Conservation (phyloP, 2,113 vertebrate genomes). For the Acinonyx jubatus region DNA sequence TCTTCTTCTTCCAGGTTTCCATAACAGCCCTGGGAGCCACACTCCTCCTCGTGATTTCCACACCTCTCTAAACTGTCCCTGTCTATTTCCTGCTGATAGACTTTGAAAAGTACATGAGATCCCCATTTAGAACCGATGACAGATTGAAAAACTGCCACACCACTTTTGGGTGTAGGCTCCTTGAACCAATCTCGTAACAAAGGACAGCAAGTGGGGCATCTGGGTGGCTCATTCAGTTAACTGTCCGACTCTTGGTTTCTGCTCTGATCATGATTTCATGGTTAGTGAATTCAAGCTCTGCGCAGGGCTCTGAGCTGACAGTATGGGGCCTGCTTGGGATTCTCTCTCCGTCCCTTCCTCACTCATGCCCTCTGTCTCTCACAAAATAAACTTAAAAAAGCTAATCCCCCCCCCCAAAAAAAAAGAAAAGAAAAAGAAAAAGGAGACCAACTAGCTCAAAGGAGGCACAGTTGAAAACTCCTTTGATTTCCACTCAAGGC, state of each 20-base stretch:
- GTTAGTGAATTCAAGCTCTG: too few species aligned
- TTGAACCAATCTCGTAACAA: not conserved
- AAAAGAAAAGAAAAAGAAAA: too few species aligned
- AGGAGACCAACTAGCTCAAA: not conserved
- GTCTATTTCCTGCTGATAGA: slow-evolving; percentile 8
- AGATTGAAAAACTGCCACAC: not conserved
- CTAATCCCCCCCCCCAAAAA: too few species aligned
- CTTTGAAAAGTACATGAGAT: not conserved
- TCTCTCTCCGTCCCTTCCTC: too few species aligned
- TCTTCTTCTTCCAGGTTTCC: not conserved
- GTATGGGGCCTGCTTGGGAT: too few species aligned
- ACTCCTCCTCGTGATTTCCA: not conserved
- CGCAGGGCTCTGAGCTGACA: too few species aligned
- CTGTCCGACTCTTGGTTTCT: too few species aligned
- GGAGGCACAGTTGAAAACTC: not conserved
- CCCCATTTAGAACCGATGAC: not conserved
- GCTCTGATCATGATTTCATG: too few species aligned
- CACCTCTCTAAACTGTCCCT: not conserved
- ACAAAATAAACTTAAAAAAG: too few species aligned
- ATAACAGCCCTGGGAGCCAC: not conserved
- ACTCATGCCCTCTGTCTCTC: too few species aligned
- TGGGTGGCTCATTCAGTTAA: too few species aligned
- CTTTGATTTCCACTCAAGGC: not conserved
- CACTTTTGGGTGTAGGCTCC: not conserved
- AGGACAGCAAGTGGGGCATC: not conserved